A percentile compares a stretch with the other conserved stretches of the same genome.
phyloP scores from a whole-genome alignment of 2,888 invertebrate species.

The Abrostola tripartita region DNA sequence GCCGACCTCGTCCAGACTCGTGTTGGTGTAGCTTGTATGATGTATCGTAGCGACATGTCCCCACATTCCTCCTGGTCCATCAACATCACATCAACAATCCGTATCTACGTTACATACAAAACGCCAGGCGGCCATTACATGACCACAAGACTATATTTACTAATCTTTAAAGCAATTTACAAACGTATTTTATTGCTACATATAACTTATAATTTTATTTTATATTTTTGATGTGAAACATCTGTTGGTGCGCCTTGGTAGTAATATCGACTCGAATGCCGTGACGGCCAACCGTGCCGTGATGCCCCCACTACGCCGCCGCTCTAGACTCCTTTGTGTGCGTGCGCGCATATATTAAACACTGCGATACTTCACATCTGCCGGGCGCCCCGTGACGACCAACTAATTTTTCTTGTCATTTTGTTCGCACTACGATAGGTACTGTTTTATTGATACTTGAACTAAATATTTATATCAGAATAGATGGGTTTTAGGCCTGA shows the following conservation, averaged over 20 bases:
- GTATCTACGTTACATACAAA: slow-evolving; percentile 74
- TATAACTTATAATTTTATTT: slow-evolving; percentile 59
- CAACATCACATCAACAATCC: slow-evolving; percentile 53
- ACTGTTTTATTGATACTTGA: slow-evolving; percentile 2
- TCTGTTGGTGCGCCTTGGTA: no score
- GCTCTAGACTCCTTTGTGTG: no score
- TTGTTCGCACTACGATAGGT: slow-evolving; percentile 29
- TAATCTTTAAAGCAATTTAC: slow-evolving; percentile 72
- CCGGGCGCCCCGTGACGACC: no score
- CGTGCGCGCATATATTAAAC: no score
- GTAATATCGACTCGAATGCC: no score
- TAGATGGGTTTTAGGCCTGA: slow-evolving; percentile 45
- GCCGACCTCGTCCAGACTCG: not conserved
- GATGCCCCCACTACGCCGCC: no score
- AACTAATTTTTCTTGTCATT: slow-evolving; percentile 31
- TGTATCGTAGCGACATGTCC: slow-evolving; percentile 41
- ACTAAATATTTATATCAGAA: slow-evolving; percentile 33
- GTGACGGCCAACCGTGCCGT: no score
- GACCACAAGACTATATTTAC: slow-evolving; percentile 64
- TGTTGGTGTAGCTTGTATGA: not conserved
- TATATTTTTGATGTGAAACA: slow-evolving; percentile 32
- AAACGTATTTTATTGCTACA: slow-evolving; percentile 64
- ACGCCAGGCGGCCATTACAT: slow-evolving; percentile 74
- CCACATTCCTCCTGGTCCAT: slow-evolving; percentile 36
- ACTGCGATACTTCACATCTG: no score